phyloP scores from a whole-genome alignment of 2,797 vertebrate genomes.

The Rhodeus uyekii region DNA sequence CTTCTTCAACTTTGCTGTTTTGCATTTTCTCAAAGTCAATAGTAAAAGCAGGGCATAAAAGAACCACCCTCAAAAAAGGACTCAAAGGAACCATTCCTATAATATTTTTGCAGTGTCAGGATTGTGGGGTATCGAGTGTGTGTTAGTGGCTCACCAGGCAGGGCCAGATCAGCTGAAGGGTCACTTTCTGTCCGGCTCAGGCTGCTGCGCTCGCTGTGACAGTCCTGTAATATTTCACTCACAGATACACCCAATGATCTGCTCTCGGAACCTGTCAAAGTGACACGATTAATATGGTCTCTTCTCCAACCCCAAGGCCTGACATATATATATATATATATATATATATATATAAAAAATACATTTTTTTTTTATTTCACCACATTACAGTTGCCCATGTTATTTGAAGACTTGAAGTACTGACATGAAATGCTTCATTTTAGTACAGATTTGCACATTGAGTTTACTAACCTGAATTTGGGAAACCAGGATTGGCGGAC shows the following conservation, averaged over 20 bases:
- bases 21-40: slow-evolving; percentile 37
- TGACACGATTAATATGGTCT: neutral
- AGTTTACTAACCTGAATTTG: slow-evolving; percentile 77
- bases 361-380: neutral
- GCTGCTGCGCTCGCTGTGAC: slow-evolving; percentile 82
- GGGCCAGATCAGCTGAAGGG: slow-evolving; percentile 81
- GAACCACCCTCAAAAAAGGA: neutral
- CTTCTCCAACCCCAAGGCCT: neutral
- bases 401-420: neutral
- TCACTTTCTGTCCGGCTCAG: slow-evolving; percentile 79
- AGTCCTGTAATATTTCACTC: slow-evolving; percentile 87
- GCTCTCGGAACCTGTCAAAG: slow-evolving; percentile 73
- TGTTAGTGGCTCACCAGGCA: slow-evolving; percentile 81
- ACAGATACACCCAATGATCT: slow-evolving; percentile 73
- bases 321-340: neutral
- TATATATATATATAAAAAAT: neutral
- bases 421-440: neutral
- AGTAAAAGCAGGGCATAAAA: neutral
- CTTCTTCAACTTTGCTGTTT: slow-evolving; percentile 28
- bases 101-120: neutral
- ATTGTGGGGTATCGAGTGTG: neutral
- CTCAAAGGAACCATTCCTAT: neutral
- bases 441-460: neutral
- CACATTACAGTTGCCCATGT: neutral
- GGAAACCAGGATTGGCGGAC: slow-evolving; percentile 75